Base-by-base conservation (phyloP, 2,797 vertebrate species). In the Malacoctenus gilli region DNA sequence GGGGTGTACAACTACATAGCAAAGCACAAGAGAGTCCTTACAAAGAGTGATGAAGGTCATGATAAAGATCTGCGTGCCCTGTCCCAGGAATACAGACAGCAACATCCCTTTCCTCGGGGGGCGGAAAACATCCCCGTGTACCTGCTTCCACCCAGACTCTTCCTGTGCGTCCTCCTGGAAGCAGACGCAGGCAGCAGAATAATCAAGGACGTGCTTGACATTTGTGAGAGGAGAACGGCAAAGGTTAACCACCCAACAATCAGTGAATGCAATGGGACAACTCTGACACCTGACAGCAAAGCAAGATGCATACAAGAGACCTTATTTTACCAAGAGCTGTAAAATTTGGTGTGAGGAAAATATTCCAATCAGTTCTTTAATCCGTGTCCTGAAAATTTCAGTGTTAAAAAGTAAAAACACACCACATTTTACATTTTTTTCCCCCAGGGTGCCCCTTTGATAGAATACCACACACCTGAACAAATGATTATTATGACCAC, bases 31-130 rank as follows among this genome's bases (percentile, higher is more conserved):
- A 49, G 1, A 18, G 34, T 46, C 3, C 89, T 95, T 90, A 98
- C 96, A 95, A 36, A 96, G 92, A 4, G 94, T 97, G 87, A 95
- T 95, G 83, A 97, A 95, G 0, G 92, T 94, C 94, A 96, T 95
- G 75, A 96, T 95, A 84, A 95, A 95, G 88, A 96, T 93, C 78
- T 97, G 94, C 0, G 92, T 94, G 83, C 96, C 95, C 86, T 96
- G 94, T 50, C 95, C 95, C 2, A 97, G 84, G 76, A 97, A 95
- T 58, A 95, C 93, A 13, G 94, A 95, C 5, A 96, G 87, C 64
- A 97, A 57, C 94, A 98, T 96, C 58, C 92, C 93, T 58, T 92
- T 94, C 79, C 89, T 91, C 18, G 93, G 93, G 1, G 94, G 91
- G 47, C 94, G 92, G 80, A 97, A 95, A 9, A 97, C 92, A 60